Conservation (phyloP, 1,140 invertebrate genomes). For the Pseudomyrmex concolor region DNA sequence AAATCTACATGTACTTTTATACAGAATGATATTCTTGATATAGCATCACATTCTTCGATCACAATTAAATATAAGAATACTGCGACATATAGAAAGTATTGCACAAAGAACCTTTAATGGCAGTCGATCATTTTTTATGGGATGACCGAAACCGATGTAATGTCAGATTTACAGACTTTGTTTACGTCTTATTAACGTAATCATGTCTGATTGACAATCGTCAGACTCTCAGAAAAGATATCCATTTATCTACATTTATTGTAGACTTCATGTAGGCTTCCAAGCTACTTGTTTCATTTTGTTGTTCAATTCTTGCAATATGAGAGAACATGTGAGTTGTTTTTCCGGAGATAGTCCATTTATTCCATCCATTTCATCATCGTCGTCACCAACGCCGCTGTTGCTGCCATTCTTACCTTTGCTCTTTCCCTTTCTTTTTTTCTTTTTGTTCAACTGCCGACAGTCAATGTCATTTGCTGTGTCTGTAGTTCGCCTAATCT, state of each 20-base stretch:
- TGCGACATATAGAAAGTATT: neutral
- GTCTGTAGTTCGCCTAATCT: slow-evolving; percentile 85
- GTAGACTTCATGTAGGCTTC: slow-evolving; percentile 85
- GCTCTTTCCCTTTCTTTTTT: slow-evolving; percentile 85
- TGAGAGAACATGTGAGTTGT: slow-evolving; percentile 86
- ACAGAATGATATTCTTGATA: neutral
- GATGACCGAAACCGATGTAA: slow-evolving; percentile 11
- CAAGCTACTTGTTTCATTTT: slow-evolving; percentile 89
- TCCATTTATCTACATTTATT: neutral
- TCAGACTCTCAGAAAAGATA: neutral
- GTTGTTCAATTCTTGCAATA: slow-evolving; percentile 90
- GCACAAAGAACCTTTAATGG: slow-evolving; percentile 37
- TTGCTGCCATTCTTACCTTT: slow-evolving; percentile 82
- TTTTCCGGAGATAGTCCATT: slow-evolving; percentile 85
- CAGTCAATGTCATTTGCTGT: slow-evolving; percentile 84
- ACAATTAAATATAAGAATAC: neutral
- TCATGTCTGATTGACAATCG: slow-evolving; percentile 21
- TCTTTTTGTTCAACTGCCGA: slow-evolving; percentile 83
- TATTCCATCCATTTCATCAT: slow-evolving; percentile 86
- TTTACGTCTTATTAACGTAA: slow-evolving; percentile 5
- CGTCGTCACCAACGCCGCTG: slow-evolving; percentile 84
- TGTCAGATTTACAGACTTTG: neutral
- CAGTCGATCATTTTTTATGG: slow-evolving; percentile 60
- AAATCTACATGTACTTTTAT: slow-evolving; percentile 13
- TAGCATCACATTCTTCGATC: slow-evolving; percentile 33